Conservation (phyloP, 1,140 invertebrate species). For the Drosophila kohkoa region DNA sequence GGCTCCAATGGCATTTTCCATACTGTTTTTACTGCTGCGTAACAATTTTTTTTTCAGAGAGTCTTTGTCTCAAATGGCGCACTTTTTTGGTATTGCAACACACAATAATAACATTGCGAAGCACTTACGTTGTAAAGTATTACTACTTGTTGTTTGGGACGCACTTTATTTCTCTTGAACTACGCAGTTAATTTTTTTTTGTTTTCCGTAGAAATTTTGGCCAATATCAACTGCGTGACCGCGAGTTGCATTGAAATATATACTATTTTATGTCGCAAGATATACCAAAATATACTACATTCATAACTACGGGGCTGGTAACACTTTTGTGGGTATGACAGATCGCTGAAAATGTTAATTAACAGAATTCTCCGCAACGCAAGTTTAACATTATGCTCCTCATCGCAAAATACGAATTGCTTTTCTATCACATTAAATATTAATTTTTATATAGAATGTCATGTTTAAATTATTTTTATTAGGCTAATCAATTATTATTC, state of each 20-base stretch:
- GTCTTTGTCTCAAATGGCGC: slow-evolving; percentile 1
- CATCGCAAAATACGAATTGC: no score
- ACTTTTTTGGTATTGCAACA: not conserved
- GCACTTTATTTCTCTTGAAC: slow-evolving; percentile 61
- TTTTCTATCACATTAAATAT: no score
- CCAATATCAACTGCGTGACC: slow-evolving; percentile 38
- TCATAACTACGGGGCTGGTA: not conserved
- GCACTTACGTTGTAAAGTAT: slow-evolving; percentile 60
- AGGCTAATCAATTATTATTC: no score
- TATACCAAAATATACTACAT: not conserved
- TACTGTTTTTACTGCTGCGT: slow-evolving; percentile 63
- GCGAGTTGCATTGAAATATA: not conserved
- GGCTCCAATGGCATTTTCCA: slow-evolving; percentile 71
- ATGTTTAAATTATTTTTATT: no score
- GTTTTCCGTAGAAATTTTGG: slow-evolving; percentile 45
- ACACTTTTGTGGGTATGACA: not conserved
- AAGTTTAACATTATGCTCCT: not conserved
- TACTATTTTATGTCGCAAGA: not conserved
- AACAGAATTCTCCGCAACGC: not conserved
- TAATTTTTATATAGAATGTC: no score
- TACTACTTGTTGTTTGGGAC: slow-evolving; percentile 37
- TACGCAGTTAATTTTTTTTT: slow-evolving; percentile 77
- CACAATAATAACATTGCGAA: not conserved
- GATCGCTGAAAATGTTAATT: not conserved
- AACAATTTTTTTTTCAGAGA: slow-evolving; percentile 45